Percentiles rank a stretch among this genome's conserved stretches.
These are phyloP conservation scores for Saturnia japonica DNA, from an alignment of 2,888 invertebrate genomes.

Conservation along the genomic window DNA sequence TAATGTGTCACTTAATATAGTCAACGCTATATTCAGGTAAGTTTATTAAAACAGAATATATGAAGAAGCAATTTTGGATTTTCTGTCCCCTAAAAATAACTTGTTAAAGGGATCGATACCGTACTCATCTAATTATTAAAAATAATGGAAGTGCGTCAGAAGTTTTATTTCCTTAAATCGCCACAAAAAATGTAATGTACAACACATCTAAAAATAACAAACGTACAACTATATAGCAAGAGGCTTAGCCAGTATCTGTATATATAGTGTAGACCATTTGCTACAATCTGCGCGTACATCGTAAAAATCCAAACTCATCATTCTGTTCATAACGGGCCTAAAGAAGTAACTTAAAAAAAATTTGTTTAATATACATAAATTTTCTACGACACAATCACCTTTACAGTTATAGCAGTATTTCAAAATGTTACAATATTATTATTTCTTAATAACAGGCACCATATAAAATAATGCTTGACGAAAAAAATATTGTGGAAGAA, in stretches of 20 bases:
- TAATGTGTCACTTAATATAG: background rate
- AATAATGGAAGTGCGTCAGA: too few relatives aligned
- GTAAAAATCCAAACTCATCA: too few relatives aligned
- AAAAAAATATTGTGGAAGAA: constrained; percentile 21
- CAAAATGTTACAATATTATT: constrained; percentile 7
- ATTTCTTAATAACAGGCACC: constrained; percentile 15
- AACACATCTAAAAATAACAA: too few relatives aligned
- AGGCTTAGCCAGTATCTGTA: too few relatives aligned
- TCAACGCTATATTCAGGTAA: background rate
- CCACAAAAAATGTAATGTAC: too few relatives aligned
- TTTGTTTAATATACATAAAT: background rate
- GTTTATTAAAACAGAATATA: background rate
- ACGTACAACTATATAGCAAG: too few relatives aligned
- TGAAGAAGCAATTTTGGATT: background rate
- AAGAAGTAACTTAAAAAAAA: too few relatives aligned
- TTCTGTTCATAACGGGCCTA: too few relatives aligned
- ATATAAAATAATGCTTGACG: constrained; percentile 7
- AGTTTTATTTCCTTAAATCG: too few relatives aligned
- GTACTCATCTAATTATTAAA: too few relatives aligned
- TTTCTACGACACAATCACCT: background rate
- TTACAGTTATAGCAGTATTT: background rate
- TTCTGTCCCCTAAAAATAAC: background rate
- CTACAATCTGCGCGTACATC: too few relatives aligned
- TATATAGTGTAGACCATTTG: too few relatives aligned
- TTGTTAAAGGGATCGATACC: background rate